A percentile compares a stretch with the other conserved stretches of the same genome.
phyloP scores from a whole-genome alignment of 2,797 vertebrate species.

The Tragelaphus oryx region DNA sequence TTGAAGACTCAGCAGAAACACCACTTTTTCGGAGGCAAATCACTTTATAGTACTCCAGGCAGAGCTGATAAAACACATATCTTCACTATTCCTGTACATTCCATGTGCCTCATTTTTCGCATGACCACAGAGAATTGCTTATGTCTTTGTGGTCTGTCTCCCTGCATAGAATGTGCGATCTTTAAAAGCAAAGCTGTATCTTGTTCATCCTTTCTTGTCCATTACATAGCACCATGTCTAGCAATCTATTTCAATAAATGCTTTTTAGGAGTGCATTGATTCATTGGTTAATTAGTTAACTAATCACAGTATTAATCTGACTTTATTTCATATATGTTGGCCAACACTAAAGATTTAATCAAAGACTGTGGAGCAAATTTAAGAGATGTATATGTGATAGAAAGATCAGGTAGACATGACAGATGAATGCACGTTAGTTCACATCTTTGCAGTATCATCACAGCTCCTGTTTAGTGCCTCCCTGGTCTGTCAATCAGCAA shows the following conservation, averaged over 20 bases:
- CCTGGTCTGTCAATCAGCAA: background rate
- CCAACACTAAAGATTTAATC: background rate
- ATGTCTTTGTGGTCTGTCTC: background rate
- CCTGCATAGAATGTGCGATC: background rate
- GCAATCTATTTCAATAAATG: background rate
- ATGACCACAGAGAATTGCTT: background rate
- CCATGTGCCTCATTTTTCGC: accelerated
- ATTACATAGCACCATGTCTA: background rate
- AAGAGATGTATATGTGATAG: background rate
- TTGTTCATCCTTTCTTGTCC: background rate
- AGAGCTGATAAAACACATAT: accelerated
- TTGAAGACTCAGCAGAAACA: background rate
- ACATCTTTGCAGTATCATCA: background rate
- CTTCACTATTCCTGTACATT: too few relatives aligned
- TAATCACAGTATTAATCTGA: background rate
- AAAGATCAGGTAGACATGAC: background rate
- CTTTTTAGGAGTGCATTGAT: background rate
- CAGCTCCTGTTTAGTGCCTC: background rate
- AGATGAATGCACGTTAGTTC: background rate
- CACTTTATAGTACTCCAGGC: accelerated
- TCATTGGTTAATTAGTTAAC: background rate
- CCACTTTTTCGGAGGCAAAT: background rate
- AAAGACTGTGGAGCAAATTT: background rate
- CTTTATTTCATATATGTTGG: background rate
- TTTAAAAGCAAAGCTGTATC: background rate